Evolutionary conservation across 2,797 vertebrate genomes (phyloP).

Genomic region (Lagodon rhomboides): DNA sequence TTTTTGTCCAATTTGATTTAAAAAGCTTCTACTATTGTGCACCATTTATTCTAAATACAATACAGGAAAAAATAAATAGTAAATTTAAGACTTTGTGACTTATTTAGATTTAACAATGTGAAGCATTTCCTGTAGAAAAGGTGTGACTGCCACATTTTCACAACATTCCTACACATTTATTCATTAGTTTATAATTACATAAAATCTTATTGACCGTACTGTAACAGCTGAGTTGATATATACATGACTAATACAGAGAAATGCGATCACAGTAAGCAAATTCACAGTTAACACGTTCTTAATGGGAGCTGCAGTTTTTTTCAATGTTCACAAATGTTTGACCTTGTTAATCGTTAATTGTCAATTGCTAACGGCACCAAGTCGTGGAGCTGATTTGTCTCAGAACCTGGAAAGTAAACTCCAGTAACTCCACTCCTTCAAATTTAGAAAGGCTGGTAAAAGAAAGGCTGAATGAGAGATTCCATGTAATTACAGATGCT

Average conservation of each 20-base stretch:
- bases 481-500: too few species aligned
- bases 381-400: background rate
- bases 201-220: background rate
- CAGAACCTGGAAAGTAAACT: background rate
- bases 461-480: background rate
- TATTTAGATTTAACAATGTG: background rate
- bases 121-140: background rate
- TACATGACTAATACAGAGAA: background rate
- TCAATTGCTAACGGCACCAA: background rate
- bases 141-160: too few species aligned
- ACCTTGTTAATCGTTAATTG: too few species aligned
- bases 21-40: background rate
- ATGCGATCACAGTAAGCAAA: background rate
- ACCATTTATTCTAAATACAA: background rate
- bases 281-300: background rate
- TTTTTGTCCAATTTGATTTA: background rate
- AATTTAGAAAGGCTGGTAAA: background rate
- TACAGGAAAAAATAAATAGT: background rate
- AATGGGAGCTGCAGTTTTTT: too few species aligned
- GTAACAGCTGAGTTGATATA: background rate
- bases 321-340: too few species aligned
- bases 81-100: background rate
- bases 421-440: background rate
- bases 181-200: background rate
- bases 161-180: background rate